Evolutionary conservation across 1,140 invertebrate species (phyloP), one percentile per base, ranked within the genome.

Genomic region (Luehdorfia chinensis): DNA sequence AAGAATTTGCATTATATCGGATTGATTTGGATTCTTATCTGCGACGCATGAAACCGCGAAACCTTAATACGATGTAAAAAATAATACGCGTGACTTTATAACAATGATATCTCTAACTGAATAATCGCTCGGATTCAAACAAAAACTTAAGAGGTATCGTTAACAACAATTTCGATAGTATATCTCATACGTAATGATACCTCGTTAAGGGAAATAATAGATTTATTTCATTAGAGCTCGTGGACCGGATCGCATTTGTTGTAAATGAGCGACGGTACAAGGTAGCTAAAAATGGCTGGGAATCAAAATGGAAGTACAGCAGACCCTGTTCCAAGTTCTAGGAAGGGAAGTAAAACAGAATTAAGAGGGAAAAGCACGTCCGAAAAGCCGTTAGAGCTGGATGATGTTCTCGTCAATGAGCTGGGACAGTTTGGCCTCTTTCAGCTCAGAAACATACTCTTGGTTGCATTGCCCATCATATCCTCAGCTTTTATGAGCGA

Each of bases 401-500:
- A 75, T 16, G 63, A 67, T 31, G 51, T 72, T 9, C 34, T 75
- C 19, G 58, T 66, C 19, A 70, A 70, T 11, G 72, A 75, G 37
- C 5, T 70, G 18, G 68, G 72, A 1, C 59, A 72, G 45, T 71
- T 74, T 25, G 71, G 71, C 0, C 18, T 53, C 7, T 71, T 55
- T 32, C 68, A 71, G 36, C 11, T 55, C 1, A 32, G 12, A 4
- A 62, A 51, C 6, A 28, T 66, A 1, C 32, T 56, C 5, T 32
- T 71, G 23, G 49, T 58, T 0, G 36, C 59, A 2, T 7, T 71
- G 0, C 55, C 64, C 1, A 52, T 66, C 15, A 66, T 67, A 2
- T 45, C 56, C 13, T 51, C 54, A 1, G 56, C 61, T 2, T 60
- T 60, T 19, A 49, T 55, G 50, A 58, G 51, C 19, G 67, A 71